Base-by-base conservation (phyloP, 2,888 invertebrate species). In the Hemithea aestivaria region DNA sequence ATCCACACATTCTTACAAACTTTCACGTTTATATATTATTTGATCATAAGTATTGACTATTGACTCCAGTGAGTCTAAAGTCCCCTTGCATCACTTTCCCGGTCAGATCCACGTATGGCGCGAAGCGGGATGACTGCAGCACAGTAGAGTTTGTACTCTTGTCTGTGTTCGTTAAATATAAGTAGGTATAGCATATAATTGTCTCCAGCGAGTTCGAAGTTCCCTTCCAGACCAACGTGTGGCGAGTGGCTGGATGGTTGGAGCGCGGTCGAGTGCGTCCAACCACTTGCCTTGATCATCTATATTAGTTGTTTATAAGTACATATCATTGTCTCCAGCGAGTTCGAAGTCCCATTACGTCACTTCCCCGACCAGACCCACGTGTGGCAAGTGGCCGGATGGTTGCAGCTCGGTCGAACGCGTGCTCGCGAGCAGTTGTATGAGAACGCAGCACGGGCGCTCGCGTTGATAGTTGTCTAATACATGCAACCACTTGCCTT, bases 361-460 rank as follows among this genome's bases (percentile, higher is more conserved):
- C 96, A 97, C 81, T 98, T 98, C 73, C 93, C 96, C 2, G 97
- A 97, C 0, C 97, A 97, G 79, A 93, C 93, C 28, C 97, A 98
- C 77, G 92, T 93, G 62, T 98, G 98, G 98, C 91, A 93, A 38
- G 88, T 98, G 40, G 95, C 95, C 28, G 93, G 93, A 51, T 89
- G 97, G 64, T 83, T 98, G 48, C 97, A 97, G 75, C 94, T 96
- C 49, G 98, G 98, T 1, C 90, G 93, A 6, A 90, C 91, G 61
- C 91, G 94, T 16, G 93, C 95, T 20, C 84, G 92, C 7, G 93
- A 94, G 45, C 92, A 94, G 9, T 81, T 96, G 39, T 88, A 95
- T 41, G 90, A 92, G 55, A 96, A 96, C 80, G 87, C 96, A 50
- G 96, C 97, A 4, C 82, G 95, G 47, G 94, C 96, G 0, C 90